Conservation (phyloP, 2,797 vertebrate species). For the Anguilla megastoma region DNA sequence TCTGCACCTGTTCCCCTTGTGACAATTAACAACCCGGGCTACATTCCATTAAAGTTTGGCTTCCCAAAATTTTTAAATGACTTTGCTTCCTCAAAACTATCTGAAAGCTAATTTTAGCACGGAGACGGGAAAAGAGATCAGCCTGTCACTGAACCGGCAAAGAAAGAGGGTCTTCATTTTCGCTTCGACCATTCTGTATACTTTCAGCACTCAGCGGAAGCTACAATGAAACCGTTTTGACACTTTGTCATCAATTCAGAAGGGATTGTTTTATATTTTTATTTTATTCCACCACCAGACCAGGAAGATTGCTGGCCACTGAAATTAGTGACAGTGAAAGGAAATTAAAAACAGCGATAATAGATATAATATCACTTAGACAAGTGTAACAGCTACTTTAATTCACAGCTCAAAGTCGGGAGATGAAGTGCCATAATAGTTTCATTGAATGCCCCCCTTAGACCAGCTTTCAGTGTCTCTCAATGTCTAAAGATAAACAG, state of each 20-base stretch:
- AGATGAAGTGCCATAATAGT: background rate
- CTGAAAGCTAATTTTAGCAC: background rate
- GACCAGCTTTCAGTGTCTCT: background rate
- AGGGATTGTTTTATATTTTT: background rate
- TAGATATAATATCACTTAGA: background rate
- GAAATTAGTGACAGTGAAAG: background rate
- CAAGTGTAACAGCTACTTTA: background rate
- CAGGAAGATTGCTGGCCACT: background rate
- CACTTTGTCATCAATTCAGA: background rate
- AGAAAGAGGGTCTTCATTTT: background rate
- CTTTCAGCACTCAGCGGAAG: background rate
- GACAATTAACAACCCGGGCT: background rate
- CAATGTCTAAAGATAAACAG: background rate
- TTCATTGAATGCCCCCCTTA: background rate
- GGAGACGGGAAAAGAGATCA: background rate
- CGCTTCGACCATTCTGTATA: background rate
- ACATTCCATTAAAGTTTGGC: background rate
- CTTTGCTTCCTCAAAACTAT: background rate
- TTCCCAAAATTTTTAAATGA: background rate
- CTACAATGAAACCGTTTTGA: background rate
- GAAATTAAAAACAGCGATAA: background rate
- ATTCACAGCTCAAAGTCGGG: slow-evolving; percentile 1
- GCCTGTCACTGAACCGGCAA: background rate
- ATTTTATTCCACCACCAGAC: background rate
- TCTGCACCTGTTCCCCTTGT: background rate